These are phyloP conservation scores for Odontocerum albicorne DNA, from an alignment of 2,888 invertebrate genomes.

Conservation along the genomic window DNA sequence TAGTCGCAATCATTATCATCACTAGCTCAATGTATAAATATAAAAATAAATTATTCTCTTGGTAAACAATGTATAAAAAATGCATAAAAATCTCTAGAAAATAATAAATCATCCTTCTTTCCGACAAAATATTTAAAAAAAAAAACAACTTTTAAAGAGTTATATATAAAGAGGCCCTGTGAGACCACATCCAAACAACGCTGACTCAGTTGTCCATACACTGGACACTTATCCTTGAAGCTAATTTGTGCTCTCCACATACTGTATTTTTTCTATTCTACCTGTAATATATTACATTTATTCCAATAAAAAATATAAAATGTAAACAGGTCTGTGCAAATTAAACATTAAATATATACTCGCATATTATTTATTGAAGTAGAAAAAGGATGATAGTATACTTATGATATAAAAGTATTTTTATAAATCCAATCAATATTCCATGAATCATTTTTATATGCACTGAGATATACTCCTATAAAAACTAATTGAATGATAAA, in stretches of 20 bases:
- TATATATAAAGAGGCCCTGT: constrained; percentile 25
- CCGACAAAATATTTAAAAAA: constrained; percentile 22
- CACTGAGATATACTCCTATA: too few relatives aligned
- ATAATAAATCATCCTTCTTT: constrained; percentile 23
- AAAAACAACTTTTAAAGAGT: constrained; percentile 28
- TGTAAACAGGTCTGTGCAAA: too few relatives aligned
- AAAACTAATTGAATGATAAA: too few relatives aligned
- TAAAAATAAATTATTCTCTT: constrained; percentile 27
- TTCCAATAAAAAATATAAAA: too few relatives aligned
- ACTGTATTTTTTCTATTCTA: neutral
- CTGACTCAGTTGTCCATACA: neutral
- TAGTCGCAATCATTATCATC: constrained; percentile 33
- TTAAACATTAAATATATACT: too few relatives aligned
- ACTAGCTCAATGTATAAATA: constrained; percentile 36
- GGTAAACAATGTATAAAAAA: constrained; percentile 26
- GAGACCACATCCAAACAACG: constrained; percentile 4
- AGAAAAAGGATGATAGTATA: too few relatives aligned
- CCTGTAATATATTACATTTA: too few relatives aligned
- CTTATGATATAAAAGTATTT: too few relatives aligned
- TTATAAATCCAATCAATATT: too few relatives aligned
- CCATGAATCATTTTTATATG: too few relatives aligned
- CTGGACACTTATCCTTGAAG: neutral
- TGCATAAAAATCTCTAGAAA: constrained; percentile 11
- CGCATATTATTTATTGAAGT: too few relatives aligned
- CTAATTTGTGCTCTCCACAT: neutral